These are phyloP conservation scores for Gobio gobio DNA, from an alignment of 2,113 vertebrate species.

Conservation along the genomic window DNA sequence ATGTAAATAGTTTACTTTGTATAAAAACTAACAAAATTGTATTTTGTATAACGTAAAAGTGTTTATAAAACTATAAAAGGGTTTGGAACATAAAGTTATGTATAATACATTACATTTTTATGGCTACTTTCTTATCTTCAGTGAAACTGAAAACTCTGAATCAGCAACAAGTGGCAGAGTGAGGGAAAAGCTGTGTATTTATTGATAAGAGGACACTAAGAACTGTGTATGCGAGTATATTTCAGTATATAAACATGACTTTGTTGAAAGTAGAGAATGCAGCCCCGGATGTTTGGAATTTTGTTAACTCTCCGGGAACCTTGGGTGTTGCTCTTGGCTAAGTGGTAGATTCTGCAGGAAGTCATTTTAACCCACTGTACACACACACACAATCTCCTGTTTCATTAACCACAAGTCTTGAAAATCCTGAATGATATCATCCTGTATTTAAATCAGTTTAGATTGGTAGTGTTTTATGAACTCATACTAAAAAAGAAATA, in stretches of 20 bases:
- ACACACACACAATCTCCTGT: slow-evolving; percentile 42
- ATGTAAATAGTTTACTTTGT: neutral
- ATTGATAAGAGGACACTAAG: neutral
- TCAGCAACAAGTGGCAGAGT: neutral
- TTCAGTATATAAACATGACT: neutral
- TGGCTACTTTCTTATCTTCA: neutral
- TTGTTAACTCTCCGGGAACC: slow-evolving; percentile 45
- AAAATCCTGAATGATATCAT: slow-evolving; percentile 42
- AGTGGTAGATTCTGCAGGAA: slow-evolving; percentile 39
- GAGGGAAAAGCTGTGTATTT: neutral
- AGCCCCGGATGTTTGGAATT: slow-evolving; percentile 43
- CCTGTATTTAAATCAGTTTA: slow-evolving; percentile 4
- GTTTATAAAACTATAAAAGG: neutral
- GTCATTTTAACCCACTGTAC: slow-evolving; percentile 39
- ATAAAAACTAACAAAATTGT: neutral
- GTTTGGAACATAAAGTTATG: neutral
- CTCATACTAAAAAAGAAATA: neutral
- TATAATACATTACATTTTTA: neutral
- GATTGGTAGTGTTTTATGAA: slow-evolving; percentile 33
- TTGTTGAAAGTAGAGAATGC: slow-evolving; percentile 29
- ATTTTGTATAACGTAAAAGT: too few relatives aligned
- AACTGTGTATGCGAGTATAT: neutral
- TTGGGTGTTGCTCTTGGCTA: slow-evolving; percentile 49
- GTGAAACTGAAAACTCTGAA: neutral
- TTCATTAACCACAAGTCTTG: slow-evolving; percentile 47